Percentiles rank a stretch among this genome's conserved stretches.
Conservation (phyloP, 2,888 invertebrate genomes). For the Drosophila austrosaltans region DNA sequence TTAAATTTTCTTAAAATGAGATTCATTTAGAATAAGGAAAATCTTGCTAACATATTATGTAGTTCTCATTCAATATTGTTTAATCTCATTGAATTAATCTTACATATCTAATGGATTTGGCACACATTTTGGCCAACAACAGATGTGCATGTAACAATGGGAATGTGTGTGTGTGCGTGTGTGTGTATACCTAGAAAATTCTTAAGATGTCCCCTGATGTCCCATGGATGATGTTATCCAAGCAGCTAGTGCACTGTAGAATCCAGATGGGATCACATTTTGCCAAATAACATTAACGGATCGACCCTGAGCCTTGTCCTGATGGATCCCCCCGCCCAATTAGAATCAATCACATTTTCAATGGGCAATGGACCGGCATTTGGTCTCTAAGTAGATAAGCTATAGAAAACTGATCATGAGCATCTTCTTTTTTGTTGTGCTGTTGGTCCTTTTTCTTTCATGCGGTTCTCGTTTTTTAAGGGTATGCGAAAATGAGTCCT, state of each 20-base stretch:
- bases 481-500: conserved; percentile 61
- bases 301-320: conserved; percentile 17
- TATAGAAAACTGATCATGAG: conserved; percentile 57
- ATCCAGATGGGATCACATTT: conserved; percentile 34
- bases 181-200: not conserved
- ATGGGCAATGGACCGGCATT: conserved; percentile 56
- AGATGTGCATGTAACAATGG: conserved; percentile 31
- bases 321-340: conserved; percentile 52
- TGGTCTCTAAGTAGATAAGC: conserved; percentile 64
- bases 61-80: conserved; percentile 13
- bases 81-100: conserved; percentile 68
- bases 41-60: too few relatives aligned
- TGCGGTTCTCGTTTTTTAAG: conserved; percentile 36
- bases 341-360: conserved; percentile 74
- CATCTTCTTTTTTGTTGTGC: conserved; percentile 16
- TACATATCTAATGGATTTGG: conserved; percentile 75
- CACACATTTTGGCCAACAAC: conserved; percentile 64
- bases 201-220: conserved; percentile 38
- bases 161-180: not conserved
- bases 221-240: conserved; percentile 51
- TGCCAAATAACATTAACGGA: conserved; percentile 49
- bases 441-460: conserved; percentile 20
- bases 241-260: conserved; percentile 23
- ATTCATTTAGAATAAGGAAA: too few relatives aligned
- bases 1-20: too few relatives aligned